Evolutionary conservation across 2,888 invertebrate species (phyloP).

Genomic region (Aromia moschata): DNA sequence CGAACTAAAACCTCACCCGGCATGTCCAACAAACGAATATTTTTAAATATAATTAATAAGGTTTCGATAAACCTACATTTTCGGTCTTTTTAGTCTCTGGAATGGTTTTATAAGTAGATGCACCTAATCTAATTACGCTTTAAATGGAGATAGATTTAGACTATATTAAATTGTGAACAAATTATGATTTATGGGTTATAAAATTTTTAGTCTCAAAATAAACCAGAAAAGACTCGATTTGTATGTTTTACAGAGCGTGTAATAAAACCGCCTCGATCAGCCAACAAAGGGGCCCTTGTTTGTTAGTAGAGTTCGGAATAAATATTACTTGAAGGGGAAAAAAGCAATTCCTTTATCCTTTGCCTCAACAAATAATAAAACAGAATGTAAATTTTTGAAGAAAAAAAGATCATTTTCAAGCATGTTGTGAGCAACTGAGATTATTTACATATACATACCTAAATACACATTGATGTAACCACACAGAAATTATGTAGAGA

Average conservation of each 20-base stretch:
- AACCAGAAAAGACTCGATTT: conserved; percentile 56
- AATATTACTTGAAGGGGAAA: conserved; percentile 41
- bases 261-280: conserved; percentile 55
- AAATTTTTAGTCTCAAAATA: conserved; percentile 48
- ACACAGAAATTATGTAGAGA: too few relatives aligned
- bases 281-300: conserved; percentile 51
- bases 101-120: too few relatives aligned
- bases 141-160: conserved; percentile 1
- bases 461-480: too few relatives aligned
- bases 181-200: conserved; percentile 50
- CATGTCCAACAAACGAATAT: too few relatives aligned
- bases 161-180: conserved; percentile 33
- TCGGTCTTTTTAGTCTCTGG: too few relatives aligned
- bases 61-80: too few relatives aligned
- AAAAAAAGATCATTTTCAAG: too few relatives aligned
- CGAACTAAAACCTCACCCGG: too few relatives aligned
- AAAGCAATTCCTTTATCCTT: conserved; percentile 28
- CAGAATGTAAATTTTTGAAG: conserved; percentile 15
- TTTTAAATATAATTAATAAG: too few relatives aligned
- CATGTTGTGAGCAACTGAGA: too few relatives aligned
- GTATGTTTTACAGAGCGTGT: conserved; percentile 58
- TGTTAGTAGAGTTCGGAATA: conserved; percentile 42
- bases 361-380: conserved; percentile 1
- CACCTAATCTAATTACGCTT: conserved; percentile 12
- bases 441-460: too few relatives aligned